A percentile compares a stretch with the other conserved stretches of the same genome.
Evolutionary conservation across 2,113 vertebrate species (phyloP).

Genomic region (Lasiurus borealis): DNA sequence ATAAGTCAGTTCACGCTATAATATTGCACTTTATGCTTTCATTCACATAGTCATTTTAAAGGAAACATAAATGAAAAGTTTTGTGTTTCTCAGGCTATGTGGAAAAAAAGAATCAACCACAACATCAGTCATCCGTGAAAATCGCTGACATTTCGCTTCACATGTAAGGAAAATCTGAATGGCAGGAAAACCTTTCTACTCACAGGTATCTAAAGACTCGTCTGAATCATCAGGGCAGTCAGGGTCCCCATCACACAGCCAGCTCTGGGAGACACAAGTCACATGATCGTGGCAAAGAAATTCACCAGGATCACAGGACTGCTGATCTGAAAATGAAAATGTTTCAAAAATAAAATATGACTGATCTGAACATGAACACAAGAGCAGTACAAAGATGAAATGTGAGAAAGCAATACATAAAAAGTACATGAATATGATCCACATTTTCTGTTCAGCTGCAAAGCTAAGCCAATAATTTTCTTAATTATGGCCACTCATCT

Average conservation of each 20-base stretch:
- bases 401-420: not conserved
- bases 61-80: slow-evolving; percentile 42
- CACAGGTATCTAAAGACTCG: slow-evolving; percentile 92
- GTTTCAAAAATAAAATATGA: slow-evolving; percentile 77
- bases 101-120: not conserved
- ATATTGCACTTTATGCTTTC: not conserved
- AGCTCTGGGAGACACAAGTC: slow-evolving; percentile 94
- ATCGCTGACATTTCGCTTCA: slow-evolving; percentile 66
- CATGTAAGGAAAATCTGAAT: slow-evolving; percentile 29
- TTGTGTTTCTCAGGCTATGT: not conserved
- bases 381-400: slow-evolving; percentile 42
- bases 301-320: slow-evolving; percentile 93
- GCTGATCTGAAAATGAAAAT: slow-evolving; percentile 90
- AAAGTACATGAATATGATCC: not conserved
- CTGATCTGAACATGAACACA: slow-evolving; percentile 27
- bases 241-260: slow-evolving; percentile 97
- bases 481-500: not conserved
- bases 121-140: slow-evolving; percentile 54
- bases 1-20: not conserved
- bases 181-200: slow-evolving; percentile 86
- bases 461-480: slow-evolving; percentile 1
- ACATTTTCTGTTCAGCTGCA: not conserved
- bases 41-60: not conserved
- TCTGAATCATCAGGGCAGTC: slow-evolving; percentile 96
- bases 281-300: slow-evolving; percentile 93